A percentile compares a stretch with the other conserved stretches of the same genome.
Conservation (phyloP, 2,797 vertebrate genomes). For the Chrosomus eos region DNA sequence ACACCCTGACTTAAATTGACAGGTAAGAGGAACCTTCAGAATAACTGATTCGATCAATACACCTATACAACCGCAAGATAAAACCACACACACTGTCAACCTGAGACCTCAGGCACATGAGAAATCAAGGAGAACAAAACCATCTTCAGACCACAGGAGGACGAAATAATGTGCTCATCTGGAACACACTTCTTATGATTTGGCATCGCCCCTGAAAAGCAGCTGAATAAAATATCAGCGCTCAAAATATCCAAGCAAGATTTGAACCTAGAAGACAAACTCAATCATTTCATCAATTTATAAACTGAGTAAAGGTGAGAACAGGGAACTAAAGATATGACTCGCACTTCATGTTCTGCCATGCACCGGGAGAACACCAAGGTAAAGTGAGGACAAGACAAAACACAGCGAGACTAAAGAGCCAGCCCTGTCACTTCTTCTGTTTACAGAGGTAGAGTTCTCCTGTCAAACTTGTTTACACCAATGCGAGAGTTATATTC, state of each 20-base stretch:
- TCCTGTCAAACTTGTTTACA: constrained; percentile 37
- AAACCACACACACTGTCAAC: background rate
- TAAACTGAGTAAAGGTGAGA: background rate
- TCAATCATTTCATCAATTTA: background rate
- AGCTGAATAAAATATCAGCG: constrained; percentile 7
- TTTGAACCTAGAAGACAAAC: constrained; percentile 12
- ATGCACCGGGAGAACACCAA: background rate
- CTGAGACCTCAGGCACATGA: constrained; percentile 9
- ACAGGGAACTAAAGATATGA: background rate
- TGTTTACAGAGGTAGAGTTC: constrained; percentile 44
- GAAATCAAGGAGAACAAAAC: background rate
- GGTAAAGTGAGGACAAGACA: background rate
- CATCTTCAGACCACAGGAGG: background rate
- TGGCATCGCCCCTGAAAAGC: background rate
- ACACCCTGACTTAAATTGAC: background rate
- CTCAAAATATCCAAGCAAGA: constrained; percentile 2
- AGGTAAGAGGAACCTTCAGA: background rate
- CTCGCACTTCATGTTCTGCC: constrained; percentile 10
- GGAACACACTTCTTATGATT: background rate
- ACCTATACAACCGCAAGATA: background rate
- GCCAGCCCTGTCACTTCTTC: background rate
- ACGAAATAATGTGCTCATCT: background rate
- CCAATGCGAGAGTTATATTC: background rate
- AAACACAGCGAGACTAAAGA: background rate
- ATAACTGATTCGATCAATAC: constrained; percentile 16